Evolutionary conservation across 2,113 vertebrate species (phyloP), one percentile per base, ranked within the genome.

Genomic region (Myrmecophaga tridactyla): DNA sequence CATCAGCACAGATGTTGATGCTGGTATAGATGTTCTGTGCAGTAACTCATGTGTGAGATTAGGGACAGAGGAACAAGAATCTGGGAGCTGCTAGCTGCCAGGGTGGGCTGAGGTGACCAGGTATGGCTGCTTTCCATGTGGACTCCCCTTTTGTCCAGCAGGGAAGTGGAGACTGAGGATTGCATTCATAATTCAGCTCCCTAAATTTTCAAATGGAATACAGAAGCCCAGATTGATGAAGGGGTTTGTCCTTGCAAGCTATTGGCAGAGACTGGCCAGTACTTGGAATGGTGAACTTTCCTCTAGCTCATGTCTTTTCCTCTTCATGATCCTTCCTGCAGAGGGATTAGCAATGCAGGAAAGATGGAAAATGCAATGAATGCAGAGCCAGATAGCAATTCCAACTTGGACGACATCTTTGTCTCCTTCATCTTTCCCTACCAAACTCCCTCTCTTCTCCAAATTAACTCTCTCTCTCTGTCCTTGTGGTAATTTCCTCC

Each of bases 11-110:
- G 92, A 17, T 0, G 15, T 43, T 2, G 12, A n/a, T 34, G 85
- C 34, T 65, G 93, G 80, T 95, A 94, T 96, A 96, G 96, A 96
- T 84, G 70, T 93, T 56, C 6, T 15, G 0, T 77, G 85, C 76
- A 85, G 90, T 88, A 95, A 92, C 73, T 96, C 8, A 13, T 87
- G 87, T 81, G 0, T 76, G 92, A 88, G 92, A 90, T 82, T 93
- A 96, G 81, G 70, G 91, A 43, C 41, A 56, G 31, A n/a, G 83
- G 58, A 83, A 67, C 84, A 34, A 39, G 9, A 63, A 89, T 23
- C 18, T 20, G 1, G 46, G 20, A 36, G 80, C 69, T 77, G 43
- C 90, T 23, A 2, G 31, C 25, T 53, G 69, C 82, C 29, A 18
- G 53, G 53, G 43, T 12, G 0, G 53, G 23, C 75, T 63, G 5